phyloP scores from a whole-genome alignment of 2,113 vertebrate genomes.

The Cyprinodon tularosa region DNA sequence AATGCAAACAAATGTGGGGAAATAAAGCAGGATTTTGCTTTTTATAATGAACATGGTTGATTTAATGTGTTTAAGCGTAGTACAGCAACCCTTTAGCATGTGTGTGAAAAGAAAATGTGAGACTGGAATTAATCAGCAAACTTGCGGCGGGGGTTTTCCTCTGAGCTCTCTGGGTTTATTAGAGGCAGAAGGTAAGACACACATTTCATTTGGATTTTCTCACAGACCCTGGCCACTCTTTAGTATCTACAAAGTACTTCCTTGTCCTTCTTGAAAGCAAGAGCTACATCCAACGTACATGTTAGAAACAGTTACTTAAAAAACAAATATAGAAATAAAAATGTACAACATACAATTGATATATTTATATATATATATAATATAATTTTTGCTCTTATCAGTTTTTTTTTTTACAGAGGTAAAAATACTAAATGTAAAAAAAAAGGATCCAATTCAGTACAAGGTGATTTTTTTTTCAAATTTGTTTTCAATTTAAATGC shows the following conservation, averaged over 20 bases:
- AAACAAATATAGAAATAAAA: slow-evolving; percentile 87
- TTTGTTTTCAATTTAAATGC: slow-evolving; percentile 80
- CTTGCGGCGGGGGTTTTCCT: slow-evolving; percentile 29
- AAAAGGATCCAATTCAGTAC: slow-evolving; percentile 80
- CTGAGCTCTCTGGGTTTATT: slow-evolving; percentile 74
- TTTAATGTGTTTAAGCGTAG: too few relatives aligned
- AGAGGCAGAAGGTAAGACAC: slow-evolving; percentile 76
- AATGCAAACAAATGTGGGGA: too few relatives aligned
- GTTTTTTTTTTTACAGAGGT: slow-evolving; percentile 87
- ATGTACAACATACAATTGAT: slow-evolving; percentile 98
- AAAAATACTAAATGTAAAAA: slow-evolving; percentile 92
- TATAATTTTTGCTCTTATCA: slow-evolving; percentile 82
- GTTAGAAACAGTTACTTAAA: slow-evolving; percentile 84
- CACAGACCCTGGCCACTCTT: slow-evolving; percentile 78
- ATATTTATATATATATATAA: slow-evolving; percentile 74
- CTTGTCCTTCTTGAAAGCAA: slow-evolving; percentile 84
- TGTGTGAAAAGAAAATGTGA: not conserved
- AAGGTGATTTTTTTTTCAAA: slow-evolving; percentile 79
- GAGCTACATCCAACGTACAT: slow-evolving; percentile 93
- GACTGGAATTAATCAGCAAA: slow-evolving; percentile 29
- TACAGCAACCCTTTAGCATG: not conserved
- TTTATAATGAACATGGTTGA: too few relatives aligned
- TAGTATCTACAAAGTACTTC: slow-evolving; percentile 91
- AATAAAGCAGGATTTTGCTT: too few relatives aligned
- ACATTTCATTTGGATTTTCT: slow-evolving; percentile 69